phyloP scores from a whole-genome alignment of 53 echinoderm and acorn worm genomes.

The Stichopus horrens region DNA sequence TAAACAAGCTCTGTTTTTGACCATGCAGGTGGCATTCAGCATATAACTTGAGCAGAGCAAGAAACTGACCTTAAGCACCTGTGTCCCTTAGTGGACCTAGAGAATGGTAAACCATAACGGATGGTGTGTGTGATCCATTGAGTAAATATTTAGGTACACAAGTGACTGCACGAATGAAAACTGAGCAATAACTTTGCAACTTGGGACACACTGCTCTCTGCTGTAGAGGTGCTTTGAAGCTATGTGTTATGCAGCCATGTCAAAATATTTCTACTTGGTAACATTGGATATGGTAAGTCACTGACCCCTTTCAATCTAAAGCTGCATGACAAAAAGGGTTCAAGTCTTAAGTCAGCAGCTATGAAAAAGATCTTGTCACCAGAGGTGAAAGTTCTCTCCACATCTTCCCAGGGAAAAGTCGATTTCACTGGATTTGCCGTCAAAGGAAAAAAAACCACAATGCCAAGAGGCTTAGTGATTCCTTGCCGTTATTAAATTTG shows the following conservation, averaged over 20 bases:
- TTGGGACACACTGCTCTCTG: neutral
- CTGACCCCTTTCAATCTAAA: neutral
- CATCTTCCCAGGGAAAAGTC: no score
- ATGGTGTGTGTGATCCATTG: neutral
- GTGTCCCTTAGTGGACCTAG: neutral
- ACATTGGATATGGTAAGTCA: neutral
- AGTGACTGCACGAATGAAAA: neutral
- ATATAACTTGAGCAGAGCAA: neutral
- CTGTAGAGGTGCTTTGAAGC: neutral
- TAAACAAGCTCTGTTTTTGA: neutral
- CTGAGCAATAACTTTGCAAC: neutral
- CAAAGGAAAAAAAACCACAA: no score
- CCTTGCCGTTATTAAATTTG: no score
- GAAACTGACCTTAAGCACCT: neutral
- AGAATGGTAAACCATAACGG: neutral
- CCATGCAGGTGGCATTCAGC: constrained; percentile 17
- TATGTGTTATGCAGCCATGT: neutral
- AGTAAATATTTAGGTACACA: constrained; percentile 28
- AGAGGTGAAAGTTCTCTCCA: no score
- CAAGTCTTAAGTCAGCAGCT: no score
- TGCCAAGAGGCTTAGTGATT: no score
- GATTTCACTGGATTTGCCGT: no score
- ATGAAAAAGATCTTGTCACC: no score
- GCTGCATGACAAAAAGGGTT: no score
- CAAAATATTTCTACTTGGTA: neutral